phyloP scores from a whole-genome alignment of 2,888 invertebrate species.

The Antitype chi region DNA sequence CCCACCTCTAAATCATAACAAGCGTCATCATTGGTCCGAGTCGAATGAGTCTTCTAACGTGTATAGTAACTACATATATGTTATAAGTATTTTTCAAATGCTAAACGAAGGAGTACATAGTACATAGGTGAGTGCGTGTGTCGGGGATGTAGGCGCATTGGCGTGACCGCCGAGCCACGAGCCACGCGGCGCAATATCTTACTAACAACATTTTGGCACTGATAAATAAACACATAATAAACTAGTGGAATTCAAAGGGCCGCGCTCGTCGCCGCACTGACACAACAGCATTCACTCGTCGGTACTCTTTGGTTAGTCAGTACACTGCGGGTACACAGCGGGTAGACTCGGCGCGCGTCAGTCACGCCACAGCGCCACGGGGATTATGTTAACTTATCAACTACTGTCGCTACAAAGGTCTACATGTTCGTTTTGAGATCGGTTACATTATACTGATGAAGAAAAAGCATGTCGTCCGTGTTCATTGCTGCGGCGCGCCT shows the following conservation, averaged over 20 bases:
- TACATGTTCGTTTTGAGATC: conserved; percentile 45
- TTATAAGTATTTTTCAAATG: conserved; percentile 43
- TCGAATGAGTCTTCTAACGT: conserved; percentile 54
- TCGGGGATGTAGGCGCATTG: conserved; percentile 39
- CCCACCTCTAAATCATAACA: conserved; percentile 24
- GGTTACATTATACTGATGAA: conserved; percentile 37
- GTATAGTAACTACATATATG: conserved; percentile 46
- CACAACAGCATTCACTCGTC: conserved; percentile 1
- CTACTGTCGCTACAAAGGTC: conserved; percentile 28
- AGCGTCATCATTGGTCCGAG: conserved; percentile 70
- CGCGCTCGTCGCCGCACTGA: conserved; percentile 15
- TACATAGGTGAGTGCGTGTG: conserved; percentile 41
- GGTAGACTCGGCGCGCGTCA: neutral
- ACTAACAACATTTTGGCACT: conserved; percentile 79
- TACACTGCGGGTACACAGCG: neutral
- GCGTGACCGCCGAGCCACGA: neutral
- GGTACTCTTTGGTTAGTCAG: conserved; percentile 8
- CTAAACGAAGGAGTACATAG: conserved; percentile 57
- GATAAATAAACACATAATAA: conserved; percentile 64
- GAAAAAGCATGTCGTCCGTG: conserved; percentile 9
- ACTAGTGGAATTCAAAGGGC: conserved; percentile 35
- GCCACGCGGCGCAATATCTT: conserved; percentile 45
- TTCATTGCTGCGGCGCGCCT: neutral
- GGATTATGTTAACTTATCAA: conserved; percentile 23
- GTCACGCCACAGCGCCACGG: neutral